phyloP scores from a whole-genome alignment of 2,113 vertebrate genomes.

The Sardina pilchardus region DNA sequence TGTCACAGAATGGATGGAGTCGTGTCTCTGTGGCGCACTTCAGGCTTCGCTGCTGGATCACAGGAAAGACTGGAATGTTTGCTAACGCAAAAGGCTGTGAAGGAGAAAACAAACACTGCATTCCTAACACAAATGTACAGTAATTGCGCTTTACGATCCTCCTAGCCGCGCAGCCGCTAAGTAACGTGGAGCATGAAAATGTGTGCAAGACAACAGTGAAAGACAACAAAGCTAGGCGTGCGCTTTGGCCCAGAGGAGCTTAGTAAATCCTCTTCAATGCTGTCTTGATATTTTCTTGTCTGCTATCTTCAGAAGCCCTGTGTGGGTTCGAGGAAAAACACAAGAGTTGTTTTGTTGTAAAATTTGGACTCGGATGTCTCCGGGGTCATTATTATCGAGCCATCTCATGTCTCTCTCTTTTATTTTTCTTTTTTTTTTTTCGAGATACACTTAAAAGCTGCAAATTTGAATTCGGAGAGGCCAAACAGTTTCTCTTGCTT shows the following conservation, averaged over 20 bases:
- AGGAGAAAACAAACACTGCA: background rate
- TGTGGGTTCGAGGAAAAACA: background rate
- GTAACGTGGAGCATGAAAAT: background rate
- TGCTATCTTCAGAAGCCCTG: background rate
- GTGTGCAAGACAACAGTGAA: background rate
- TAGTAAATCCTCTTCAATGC: background rate
- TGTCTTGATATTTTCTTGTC: background rate
- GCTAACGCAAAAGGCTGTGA: too few relatives aligned
- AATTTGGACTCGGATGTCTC: constrained; percentile 29
- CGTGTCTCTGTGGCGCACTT: background rate
- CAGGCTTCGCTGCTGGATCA: background rate
- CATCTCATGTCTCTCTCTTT: background rate
- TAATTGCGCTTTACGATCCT: background rate
- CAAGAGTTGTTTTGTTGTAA: constrained; percentile 19
- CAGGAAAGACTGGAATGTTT: too few relatives aligned
- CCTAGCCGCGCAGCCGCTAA: constrained; percentile 5
- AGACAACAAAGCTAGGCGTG: background rate
- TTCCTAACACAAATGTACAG: background rate
- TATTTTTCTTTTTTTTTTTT: too few relatives aligned
- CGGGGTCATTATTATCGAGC: constrained; percentile 30
- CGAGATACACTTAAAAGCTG: background rate
- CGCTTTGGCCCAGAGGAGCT: background rate
- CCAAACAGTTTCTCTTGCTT: background rate
- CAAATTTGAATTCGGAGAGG: background rate
- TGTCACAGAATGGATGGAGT: background rate